These are phyloP conservation scores for Camelus bactrianus DNA, from an alignment of 2,113 vertebrate genomes.

Conservation along the genomic window DNA sequence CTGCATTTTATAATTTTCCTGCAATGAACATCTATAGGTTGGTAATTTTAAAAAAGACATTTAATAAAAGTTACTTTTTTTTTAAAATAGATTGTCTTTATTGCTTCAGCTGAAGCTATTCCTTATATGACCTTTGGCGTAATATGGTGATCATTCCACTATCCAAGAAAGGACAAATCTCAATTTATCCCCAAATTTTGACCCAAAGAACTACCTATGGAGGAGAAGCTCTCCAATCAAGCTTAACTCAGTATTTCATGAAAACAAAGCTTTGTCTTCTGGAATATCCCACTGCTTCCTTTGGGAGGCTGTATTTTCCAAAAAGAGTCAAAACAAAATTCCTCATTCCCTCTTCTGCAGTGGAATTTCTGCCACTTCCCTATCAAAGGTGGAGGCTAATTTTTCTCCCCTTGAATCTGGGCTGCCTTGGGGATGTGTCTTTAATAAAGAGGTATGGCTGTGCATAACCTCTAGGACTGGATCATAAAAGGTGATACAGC, in stretches of 20 bases:
- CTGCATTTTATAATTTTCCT: conserved; percentile 48
- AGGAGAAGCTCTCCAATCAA: background rate
- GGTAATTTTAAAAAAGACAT: background rate
- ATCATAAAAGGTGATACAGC: background rate
- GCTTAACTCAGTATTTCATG: background rate
- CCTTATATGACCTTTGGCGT: background rate
- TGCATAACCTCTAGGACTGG: background rate
- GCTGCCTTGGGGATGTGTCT: background rate
- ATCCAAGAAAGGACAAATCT: background rate
- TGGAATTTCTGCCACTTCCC: background rate
- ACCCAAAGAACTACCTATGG: background rate
- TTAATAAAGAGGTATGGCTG: background rate
- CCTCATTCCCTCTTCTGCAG: background rate
- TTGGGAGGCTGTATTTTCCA: background rate
- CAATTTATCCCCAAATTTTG: background rate
- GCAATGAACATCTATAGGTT: background rate
- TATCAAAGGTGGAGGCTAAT: background rate
- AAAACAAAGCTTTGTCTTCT: background rate
- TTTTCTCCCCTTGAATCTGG: background rate
- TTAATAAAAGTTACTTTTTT: background rate
- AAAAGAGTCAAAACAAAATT: background rate
- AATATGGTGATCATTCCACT: background rate
- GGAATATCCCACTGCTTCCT: background rate
- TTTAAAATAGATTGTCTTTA: background rate
- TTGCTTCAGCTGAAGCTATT: background rate